Evolutionary conservation across 2,888 invertebrate genomes (phyloP), one percentile per base, ranked within the genome.

Genomic region (Hydroisotoma schaefferi): DNA sequence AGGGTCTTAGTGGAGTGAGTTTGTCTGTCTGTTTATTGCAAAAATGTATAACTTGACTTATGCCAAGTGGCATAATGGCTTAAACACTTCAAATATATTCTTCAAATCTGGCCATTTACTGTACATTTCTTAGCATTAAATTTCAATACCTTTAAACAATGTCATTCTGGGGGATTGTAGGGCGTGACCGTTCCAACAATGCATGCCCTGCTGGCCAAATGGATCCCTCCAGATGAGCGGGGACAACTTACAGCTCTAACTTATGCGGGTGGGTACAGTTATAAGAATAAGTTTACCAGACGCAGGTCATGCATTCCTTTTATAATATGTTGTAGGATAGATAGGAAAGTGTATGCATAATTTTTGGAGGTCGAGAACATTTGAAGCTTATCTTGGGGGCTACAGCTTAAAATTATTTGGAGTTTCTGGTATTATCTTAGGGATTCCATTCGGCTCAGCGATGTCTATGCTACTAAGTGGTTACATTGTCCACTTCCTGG

Each of bases 191-290:
- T 49, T 25, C 49, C 49, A 25, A 15, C 93, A 0, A 93, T 94
- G 90, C 91, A 94, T 77, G 87, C 88, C 22, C 88, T 95, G 87
- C 80, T 94, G 74, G 90, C 93, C 0, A 83, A 85, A 68, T 95
- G 94, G 94, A 89, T 93, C 55, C 94, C 94, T 5, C 93, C 93
- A 1, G 76, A 89, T 73, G 94, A 95, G 76, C 82, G 94, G 72
- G 89, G 88, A 54, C 89, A 89, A 77, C 88, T 94, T 77, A 92
- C 90, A 12, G 90, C 92, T 28, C 83, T 87, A 75, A 88, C 89
- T 3, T 90, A 90, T 80, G 88, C 90, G 67, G 87, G 86, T 85
- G 57, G 59, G 56, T 5, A n/a, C 20, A 43, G n/a, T 43, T 43
- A 43, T 43, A n/a, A 43, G 6, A 10, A 43, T 10, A 43, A n/a